A percentile compares a stretch with the other conserved stretches of the same genome.
Conservation (phyloP, 2,888 invertebrate genomes). For the Lordiphosa fenestrarum region DNA sequence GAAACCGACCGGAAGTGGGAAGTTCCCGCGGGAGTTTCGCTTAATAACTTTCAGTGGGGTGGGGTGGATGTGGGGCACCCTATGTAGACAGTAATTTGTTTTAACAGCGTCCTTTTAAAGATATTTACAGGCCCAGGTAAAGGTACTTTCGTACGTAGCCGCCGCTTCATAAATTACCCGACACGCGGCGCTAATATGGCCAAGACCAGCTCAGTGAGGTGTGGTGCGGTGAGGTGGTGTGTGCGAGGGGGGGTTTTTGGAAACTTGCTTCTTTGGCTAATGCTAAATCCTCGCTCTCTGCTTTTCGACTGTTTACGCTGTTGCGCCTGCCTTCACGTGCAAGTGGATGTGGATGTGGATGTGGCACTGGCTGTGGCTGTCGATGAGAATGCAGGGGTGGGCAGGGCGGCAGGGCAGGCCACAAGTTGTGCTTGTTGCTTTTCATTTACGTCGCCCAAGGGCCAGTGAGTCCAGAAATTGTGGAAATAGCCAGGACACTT, state of each 20-base stretch:
- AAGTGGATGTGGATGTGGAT: constrained; percentile 10
- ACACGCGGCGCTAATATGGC: constrained; percentile 71
- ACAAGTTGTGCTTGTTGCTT: constrained; percentile 64
- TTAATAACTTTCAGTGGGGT: constrained; percentile 63
- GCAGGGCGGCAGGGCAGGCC: constrained; percentile 24
- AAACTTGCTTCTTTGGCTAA: constrained; percentile 12
- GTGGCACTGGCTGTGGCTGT: not conserved
- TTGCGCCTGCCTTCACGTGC: constrained; percentile 49
- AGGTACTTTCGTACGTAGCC: constrained; percentile 39
- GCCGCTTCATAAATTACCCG: constrained; percentile 69
- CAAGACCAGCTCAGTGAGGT: not conserved
- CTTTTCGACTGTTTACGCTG: constrained; percentile 60
- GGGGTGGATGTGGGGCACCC: constrained; percentile 20
- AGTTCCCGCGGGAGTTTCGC: constrained; percentile 73
- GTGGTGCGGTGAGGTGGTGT: not conserved
- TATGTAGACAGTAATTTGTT: constrained; percentile 69
- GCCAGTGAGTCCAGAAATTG: constrained; percentile 23
- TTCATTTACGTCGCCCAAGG: constrained; percentile 45
- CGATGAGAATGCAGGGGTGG: not conserved
- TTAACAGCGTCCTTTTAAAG: constrained; percentile 72
- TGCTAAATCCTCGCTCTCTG: constrained; percentile 5
- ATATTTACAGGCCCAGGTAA: constrained; percentile 60
- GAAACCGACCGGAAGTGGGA: constrained; percentile 32
- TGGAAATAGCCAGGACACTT: constrained; percentile 14
- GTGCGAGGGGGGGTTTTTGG: not conserved